Evolutionary conservation across 2,888 invertebrate genomes (phyloP).

Genomic region (Mactromeris polynyma): DNA sequence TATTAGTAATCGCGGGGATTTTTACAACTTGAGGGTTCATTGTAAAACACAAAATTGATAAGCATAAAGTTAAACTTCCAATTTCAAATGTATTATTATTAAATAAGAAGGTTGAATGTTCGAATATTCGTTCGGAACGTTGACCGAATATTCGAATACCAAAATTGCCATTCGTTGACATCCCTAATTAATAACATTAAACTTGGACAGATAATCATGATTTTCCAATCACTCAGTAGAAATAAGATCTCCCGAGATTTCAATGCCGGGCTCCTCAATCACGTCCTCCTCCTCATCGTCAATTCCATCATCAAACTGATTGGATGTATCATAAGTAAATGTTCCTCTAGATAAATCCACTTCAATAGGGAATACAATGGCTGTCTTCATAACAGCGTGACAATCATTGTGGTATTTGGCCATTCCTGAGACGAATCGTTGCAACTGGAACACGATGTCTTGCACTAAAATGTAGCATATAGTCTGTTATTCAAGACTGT

Average conservation of each 20-base stretch:
- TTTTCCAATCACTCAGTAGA: slow-evolving; percentile 73
- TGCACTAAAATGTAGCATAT: slow-evolving; percentile 90
- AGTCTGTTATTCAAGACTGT: not conserved
- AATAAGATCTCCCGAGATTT: slow-evolving; percentile 77
- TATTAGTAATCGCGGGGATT: no score
- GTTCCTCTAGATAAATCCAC: slow-evolving; percentile 97
- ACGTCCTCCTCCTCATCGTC: slow-evolving; percentile 84
- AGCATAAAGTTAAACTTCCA: no score
- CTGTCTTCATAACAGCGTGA: slow-evolving; percentile 91
- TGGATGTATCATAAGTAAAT: slow-evolving; percentile 91
- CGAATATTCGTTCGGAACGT: no score
- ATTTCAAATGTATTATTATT: no score
- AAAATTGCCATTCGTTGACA: no score
- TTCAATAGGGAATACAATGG: slow-evolving; percentile 96
- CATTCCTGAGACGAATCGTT: slow-evolving; percentile 94
- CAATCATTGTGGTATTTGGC: slow-evolving; percentile 93
- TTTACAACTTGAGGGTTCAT: no score
- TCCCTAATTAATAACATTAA: no score
- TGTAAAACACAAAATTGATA: no score
- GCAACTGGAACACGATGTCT: slow-evolving; percentile 93
- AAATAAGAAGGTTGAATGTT: no score
- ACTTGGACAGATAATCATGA: no score
- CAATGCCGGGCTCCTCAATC: slow-evolving; percentile 63
- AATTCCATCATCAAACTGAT: slow-evolving; percentile 85
- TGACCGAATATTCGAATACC: no score